A percentile compares a stretch with the other conserved stretches of the same genome.
phyloP scores from a whole-genome alignment of 2,113 vertebrate species.

The Nesoenas mayeri region DNA sequence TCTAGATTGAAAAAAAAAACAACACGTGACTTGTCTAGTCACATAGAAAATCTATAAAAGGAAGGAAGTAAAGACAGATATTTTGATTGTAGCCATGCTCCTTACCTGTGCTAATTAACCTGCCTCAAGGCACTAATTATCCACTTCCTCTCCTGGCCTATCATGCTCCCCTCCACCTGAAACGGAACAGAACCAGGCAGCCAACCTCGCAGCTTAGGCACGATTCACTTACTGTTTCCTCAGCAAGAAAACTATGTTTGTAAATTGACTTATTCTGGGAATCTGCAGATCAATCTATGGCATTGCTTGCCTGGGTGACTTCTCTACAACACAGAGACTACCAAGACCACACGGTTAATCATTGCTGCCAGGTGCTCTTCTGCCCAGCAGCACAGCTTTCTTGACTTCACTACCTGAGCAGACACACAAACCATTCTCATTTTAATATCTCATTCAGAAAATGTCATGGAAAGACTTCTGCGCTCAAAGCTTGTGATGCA shows the following conservation, averaged over 20 bases:
- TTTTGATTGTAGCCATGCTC: neutral
- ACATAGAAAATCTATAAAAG: neutral
- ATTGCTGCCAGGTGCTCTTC: neutral
- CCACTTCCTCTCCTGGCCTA: neutral
- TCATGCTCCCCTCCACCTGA: neutral
- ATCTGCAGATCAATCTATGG: neutral
- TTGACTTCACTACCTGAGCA: neutral
- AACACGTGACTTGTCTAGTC: neutral
- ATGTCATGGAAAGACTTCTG: constrained; percentile 28
- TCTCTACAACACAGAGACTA: neutral
- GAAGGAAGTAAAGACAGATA: neutral
- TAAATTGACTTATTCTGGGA: neutral
- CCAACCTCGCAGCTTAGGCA: neutral
- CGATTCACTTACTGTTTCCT: neutral
- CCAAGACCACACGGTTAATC: neutral
- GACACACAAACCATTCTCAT: constrained; percentile 5
- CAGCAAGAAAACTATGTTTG: neutral
- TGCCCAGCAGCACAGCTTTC: neutral
- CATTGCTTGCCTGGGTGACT: neutral
- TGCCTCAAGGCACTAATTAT: neutral
- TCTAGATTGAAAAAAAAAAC: neutral
- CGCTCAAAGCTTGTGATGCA: constrained; percentile 15
- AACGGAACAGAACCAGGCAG: neutral
- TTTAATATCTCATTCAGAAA: constrained; percentile 58
- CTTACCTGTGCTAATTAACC: constrained; percentile 18